Evolutionary conservation across 2,113 vertebrate genomes (phyloP), one percentile per base, ranked within the genome.

Genomic region (Azemiops feae): DNA sequence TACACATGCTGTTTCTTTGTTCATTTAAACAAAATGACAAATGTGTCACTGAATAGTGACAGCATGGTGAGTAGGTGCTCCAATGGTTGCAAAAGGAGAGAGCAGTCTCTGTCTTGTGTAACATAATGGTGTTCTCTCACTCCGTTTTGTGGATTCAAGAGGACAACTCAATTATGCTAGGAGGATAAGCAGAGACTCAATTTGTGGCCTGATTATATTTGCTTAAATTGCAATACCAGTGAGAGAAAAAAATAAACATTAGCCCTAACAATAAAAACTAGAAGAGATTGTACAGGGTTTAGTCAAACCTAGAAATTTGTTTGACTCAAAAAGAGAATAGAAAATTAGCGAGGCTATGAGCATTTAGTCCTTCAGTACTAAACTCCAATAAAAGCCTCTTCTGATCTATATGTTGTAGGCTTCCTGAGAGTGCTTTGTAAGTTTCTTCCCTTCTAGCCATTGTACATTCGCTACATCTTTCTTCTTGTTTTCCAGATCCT

Each of bases 401-500:
- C 60, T 69, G 53, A n/a, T 12, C 52, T 54, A 0, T 5, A 47
- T 52, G 55, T 1, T 7, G 11, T 25, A 39, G 20, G 30, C 9
- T 50, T 64, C 64, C 27, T 60, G 23, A 60, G 54, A 50, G 18
- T n/a, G 27, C 14, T 55, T 74, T 92, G 47, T n/a, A 30, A 39
- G 27, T 60, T 57, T 7, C 4, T 22, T 11, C 2, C 2, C 0
- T 3, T 22, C n/a, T 6, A 1, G 5, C 8, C 1, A 0, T 74
- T 89, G 9, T 23, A 16, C 9, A 50, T 25, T 9, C 18, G 2
- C 20, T 0, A 8, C 4, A 30, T 89, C 25, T 47, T 30, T 47
- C 30, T 22, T 87, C 8, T n/a, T 45, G 1, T 0, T 1, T 94
- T 90, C 1, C 97, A 99, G 98, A 98, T 96, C 98, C 98, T 0